Percentiles rank a stretch among this genome's conserved stretches.
Conservation (phyloP, 2,888 invertebrate genomes). For the Nephrotoma appendiculata region DNA sequence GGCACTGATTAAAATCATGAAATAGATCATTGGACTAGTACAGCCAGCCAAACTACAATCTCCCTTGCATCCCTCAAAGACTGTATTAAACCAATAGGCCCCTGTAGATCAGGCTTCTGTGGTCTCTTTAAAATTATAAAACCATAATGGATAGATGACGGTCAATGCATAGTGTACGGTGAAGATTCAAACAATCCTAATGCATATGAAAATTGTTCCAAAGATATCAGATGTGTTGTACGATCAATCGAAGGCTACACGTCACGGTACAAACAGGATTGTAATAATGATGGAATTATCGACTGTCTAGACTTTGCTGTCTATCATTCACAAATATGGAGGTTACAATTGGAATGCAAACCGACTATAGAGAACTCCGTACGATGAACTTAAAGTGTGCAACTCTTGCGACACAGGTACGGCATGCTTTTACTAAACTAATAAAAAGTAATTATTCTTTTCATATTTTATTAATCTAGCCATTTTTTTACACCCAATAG, state of each 20-base stretch:
- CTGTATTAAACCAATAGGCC: background rate
- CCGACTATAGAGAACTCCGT: background rate
- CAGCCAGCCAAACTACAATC: too few relatives aligned
- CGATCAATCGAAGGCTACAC: background rate
- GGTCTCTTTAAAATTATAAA: background rate
- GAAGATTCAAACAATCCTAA: background rate
- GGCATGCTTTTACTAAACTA: background rate
- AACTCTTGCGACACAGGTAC: background rate
- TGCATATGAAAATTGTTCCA: background rate
- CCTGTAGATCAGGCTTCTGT: background rate
- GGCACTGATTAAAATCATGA: too few relatives aligned
- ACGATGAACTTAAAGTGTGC: background rate
- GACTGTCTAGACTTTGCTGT: background rate
- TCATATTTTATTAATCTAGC: background rate
- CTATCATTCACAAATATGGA: background rate
- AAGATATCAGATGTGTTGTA: background rate
- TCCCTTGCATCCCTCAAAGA: background rate
- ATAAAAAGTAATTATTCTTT: too few relatives aligned
- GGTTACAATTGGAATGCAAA: background rate
- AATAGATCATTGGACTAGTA: too few relatives aligned
- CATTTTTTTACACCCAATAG: background rate
- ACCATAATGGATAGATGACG: background rate
- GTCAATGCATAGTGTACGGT: background rate
- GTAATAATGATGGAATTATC: background rate
- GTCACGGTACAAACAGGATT: background rate